These are phyloP conservation scores for Anguilla japonica DNA, from an alignment of 2,113 vertebrate genomes.

Conservation along the genomic window DNA sequence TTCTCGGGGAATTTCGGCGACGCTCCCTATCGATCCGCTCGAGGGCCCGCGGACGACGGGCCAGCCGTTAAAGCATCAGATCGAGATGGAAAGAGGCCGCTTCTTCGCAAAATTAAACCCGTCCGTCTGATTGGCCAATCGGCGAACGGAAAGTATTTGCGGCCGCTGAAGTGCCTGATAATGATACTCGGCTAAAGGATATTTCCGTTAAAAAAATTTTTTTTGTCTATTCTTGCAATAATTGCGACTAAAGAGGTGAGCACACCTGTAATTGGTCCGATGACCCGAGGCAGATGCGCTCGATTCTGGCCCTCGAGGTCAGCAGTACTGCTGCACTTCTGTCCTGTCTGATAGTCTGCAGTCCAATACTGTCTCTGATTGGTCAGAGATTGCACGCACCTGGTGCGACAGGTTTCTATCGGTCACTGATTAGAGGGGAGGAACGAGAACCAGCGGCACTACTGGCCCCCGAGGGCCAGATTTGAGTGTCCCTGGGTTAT, in stretches of 20 bases:
- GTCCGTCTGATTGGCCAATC: not conserved
- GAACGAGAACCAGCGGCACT: too few species aligned
- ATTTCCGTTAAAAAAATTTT: not conserved
- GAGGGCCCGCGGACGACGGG: slow-evolving; percentile 15
- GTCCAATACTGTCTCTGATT: too few species aligned
- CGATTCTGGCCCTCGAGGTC: too few species aligned
- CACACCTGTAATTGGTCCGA: too few species aligned
- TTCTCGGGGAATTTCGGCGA: slow-evolving; percentile 58
- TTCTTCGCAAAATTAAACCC: slow-evolving; percentile 14
- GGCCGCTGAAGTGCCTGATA: not conserved
- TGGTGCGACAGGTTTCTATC: too few species aligned
- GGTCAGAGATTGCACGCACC: too few species aligned
- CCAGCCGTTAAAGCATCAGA: slow-evolving; percentile 20
- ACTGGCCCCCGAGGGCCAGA: too few species aligned
- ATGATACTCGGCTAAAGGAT: not conserved
- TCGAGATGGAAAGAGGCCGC: slow-evolving; percentile 3
- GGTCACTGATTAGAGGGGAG: too few species aligned
- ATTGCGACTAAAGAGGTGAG: not conserved
- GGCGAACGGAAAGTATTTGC: not conserved
- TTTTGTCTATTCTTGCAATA: not conserved
- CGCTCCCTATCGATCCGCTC: slow-evolving; percentile 48
- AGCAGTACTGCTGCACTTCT: too few species aligned
- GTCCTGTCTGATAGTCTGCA: too few species aligned
- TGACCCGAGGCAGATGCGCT: too few species aligned
- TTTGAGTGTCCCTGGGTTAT: too few species aligned